Percentiles rank a stretch among this genome's conserved stretches.
Conservation (phyloP, 2,113 vertebrate genomes). For the Gadus macrocephalus region DNA sequence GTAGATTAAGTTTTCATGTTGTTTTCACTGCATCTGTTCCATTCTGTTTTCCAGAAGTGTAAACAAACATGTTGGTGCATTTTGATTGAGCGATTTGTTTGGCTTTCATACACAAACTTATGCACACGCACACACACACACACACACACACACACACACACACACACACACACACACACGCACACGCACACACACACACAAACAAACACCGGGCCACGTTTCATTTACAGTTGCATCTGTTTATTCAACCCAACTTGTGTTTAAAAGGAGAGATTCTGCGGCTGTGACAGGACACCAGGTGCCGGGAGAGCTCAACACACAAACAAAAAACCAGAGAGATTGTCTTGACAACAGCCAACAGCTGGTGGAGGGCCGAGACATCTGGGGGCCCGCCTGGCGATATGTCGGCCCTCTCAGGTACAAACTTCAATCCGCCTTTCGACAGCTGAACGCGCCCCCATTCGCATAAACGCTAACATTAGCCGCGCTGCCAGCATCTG, state of each 20-base stretch:
- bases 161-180: neutral
- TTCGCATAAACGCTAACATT: slow-evolving; percentile 32
- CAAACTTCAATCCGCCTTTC: slow-evolving; percentile 58
- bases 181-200: no score
- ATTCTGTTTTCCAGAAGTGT: no score
- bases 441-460: slow-evolving; percentile 36
- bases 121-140: neutral
- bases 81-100: no score
- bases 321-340: slow-evolving; percentile 62
- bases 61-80: no score
- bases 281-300: slow-evolving; percentile 64
- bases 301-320: slow-evolving; percentile 45
- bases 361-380: slow-evolving; percentile 52
- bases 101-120: no score
- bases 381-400: slow-evolving; percentile 48
- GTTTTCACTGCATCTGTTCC: no score
- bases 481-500: slow-evolving; percentile 32
- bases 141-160: neutral
- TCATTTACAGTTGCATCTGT: neutral
- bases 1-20: no score
- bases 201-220: neutral
- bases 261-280: slow-evolving; percentile 25
- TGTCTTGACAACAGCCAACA: slow-evolving; percentile 62
- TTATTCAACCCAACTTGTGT: slow-evolving; percentile 27
- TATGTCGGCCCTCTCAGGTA: slow-evolving; percentile 33